Conservation (phyloP, 2,888 invertebrate genomes). For the Amblyteles armatorius region DNA sequence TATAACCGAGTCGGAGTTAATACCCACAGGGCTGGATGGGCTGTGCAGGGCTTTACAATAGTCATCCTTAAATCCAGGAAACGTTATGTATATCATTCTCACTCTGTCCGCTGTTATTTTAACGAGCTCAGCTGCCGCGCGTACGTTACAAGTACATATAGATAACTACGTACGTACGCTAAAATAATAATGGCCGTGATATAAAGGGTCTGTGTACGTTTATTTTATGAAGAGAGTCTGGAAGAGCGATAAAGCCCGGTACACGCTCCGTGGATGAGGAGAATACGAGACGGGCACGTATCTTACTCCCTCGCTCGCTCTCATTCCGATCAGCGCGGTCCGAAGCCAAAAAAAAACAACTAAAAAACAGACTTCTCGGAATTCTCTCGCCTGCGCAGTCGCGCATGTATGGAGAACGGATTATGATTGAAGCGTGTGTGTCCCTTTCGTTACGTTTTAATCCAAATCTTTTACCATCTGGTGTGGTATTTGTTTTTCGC, state of each 20-base stretch:
- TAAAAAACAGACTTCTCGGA: background rate
- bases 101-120: constrained; percentile 59
- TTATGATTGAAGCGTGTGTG: background rate
- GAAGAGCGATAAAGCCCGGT: constrained; percentile 63
- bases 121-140: constrained; percentile 64
- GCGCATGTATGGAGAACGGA: no score
- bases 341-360: constrained; percentile 9
- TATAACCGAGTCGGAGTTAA: constrained; percentile 37
- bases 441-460: background rate
- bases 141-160: constrained; percentile 47
- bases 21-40: constrained; percentile 45
- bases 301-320: constrained; percentile 36
- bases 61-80: constrained; percentile 65
- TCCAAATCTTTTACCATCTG: background rate
- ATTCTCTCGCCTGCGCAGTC: no score
- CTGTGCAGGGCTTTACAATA: constrained; percentile 37
- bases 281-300: constrained; percentile 38
- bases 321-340: constrained; percentile 15
- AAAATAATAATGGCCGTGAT: constrained; percentile 54
- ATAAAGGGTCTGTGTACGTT: constrained; percentile 48
- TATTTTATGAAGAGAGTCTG: constrained; percentile 63
- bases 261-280: constrained; percentile 36
- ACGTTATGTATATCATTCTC: constrained; percentile 41
- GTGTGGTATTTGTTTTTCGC: background rate
- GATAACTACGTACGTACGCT: constrained; percentile 42